A percentile compares a stretch with the other conserved stretches of the same genome.
Conservation (phyloP, 2,797 vertebrate genomes). For the Clamator glandarius region DNA sequence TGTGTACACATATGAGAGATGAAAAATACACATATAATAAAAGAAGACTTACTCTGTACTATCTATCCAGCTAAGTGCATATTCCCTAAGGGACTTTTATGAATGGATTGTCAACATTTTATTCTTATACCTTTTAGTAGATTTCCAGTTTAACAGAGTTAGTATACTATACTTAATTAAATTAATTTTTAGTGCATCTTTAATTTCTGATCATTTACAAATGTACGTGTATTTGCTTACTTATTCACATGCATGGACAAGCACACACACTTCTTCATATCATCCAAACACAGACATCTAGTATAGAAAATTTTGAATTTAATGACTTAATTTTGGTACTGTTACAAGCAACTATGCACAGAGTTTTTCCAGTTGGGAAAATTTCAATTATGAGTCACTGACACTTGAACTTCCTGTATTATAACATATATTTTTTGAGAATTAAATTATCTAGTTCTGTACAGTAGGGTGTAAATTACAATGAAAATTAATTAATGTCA, state of each 20-base stretch:
- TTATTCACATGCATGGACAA: neutral
- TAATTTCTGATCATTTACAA: neutral
- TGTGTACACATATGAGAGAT: neutral
- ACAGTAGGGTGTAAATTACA: neutral
- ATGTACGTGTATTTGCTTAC: neutral
- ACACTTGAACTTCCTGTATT: neutral
- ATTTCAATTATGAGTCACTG: slow-evolving; percentile 12
- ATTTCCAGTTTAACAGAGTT: slow-evolving; percentile 44
- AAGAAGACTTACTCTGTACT: neutral
- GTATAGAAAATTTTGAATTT: neutral
- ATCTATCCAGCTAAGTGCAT: neutral
- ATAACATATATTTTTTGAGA: neutral
- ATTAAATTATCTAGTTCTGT: neutral
- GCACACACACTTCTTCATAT: neutral
- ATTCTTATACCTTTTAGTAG: neutral
- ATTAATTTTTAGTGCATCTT: slow-evolving; percentile 5
- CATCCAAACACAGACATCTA: neutral
- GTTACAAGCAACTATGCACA: neutral
- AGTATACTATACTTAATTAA: slow-evolving; percentile 4
- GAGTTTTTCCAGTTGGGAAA: slow-evolving; percentile 2
- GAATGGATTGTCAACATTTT: neutral
- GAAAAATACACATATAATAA: neutral
- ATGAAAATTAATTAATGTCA: slow-evolving; percentile 24
- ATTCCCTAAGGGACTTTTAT: neutral
- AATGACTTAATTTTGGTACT: neutral